Percentiles rank a stretch among this genome's conserved stretches.
Conservation (phyloP, 2,113 vertebrate genomes). For the Salvelinus sp. region DNA sequence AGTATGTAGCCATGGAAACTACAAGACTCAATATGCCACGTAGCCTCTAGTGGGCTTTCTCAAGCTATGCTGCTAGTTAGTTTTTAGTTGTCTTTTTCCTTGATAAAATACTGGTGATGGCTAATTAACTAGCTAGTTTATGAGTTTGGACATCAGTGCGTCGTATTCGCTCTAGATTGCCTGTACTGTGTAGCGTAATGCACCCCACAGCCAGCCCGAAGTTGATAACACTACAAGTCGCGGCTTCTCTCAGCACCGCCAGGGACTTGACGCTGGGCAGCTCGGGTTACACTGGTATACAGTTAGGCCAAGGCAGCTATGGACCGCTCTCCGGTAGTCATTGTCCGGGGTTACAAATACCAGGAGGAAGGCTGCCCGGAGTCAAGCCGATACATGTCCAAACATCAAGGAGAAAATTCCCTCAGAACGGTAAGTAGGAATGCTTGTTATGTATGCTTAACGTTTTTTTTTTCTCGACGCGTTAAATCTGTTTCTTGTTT, state of each 20-base stretch:
- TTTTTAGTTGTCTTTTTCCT: too few relatives aligned
- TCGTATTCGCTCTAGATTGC: neutral
- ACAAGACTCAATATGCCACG: slow-evolving; percentile 18
- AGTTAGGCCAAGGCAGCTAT: slow-evolving; percentile 31
- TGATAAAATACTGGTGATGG: neutral
- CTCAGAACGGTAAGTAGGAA: slow-evolving; percentile 41
- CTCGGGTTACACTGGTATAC: slow-evolving; percentile 17
- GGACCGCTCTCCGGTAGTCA: neutral
- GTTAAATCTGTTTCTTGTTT: neutral
- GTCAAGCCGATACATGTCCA: slow-evolving; percentile 12
- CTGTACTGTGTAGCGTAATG: slow-evolving; percentile 4
- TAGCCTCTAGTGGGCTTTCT: neutral
- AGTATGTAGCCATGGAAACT: slow-evolving; percentile 44
- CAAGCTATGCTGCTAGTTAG: too few relatives aligned
- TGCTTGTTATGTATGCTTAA: slow-evolving; percentile 5
- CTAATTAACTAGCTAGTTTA: neutral
- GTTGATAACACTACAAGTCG: slow-evolving; percentile 44
- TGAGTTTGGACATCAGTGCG: neutral
- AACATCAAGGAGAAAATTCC: slow-evolving; percentile 21
- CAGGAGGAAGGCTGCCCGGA: slow-evolving; percentile 29
- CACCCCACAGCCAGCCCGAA: slow-evolving; percentile 14
- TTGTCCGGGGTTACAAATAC: slow-evolving; percentile 16
- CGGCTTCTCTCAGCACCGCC: slow-evolving; percentile 23
- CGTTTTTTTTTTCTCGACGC: too few relatives aligned
- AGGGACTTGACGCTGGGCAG: slow-evolving; percentile 18